Evolutionary conservation across 2,888 invertebrate genomes (phyloP).

Genomic region (Polietes domitor): DNA sequence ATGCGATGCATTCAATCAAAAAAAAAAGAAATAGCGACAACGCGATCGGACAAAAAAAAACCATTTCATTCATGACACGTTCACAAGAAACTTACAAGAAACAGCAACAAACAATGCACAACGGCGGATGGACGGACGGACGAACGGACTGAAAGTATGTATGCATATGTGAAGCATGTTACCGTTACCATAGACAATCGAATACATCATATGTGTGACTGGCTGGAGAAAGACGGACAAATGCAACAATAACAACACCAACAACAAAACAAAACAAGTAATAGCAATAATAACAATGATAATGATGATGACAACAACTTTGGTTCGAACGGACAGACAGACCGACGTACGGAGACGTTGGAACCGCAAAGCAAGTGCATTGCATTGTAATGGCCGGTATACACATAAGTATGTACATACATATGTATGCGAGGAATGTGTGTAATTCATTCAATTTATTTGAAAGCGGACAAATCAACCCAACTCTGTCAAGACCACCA

Average conservation of each 20-base stretch:
- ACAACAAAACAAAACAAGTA: conserved; percentile 25
- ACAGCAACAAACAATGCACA: background rate
- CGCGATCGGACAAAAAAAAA: conserved; percentile 35
- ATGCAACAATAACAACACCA: conserved; percentile 20
- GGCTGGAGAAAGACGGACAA: conserved; percentile 11
- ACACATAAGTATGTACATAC: background rate
- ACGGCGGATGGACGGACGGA: conserved; percentile 17
- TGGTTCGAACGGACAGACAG: background rate
- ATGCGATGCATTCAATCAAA: conserved; percentile 37
- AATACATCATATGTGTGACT: conserved; percentile 18
- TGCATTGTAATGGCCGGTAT: background rate
- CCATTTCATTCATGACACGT: conserved; percentile 64
- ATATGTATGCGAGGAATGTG: background rate
- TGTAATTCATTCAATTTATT: conserved; percentile 56
- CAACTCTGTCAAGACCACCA: conserved; percentile 5
- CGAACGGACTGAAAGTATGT: background rate
- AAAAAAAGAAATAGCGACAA: background rate
- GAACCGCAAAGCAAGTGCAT: conserved; percentile 40
- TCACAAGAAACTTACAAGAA: conserved; percentile 27
- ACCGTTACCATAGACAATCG: conserved; percentile 9
- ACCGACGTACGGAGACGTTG: background rate
- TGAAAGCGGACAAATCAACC: conserved; percentile 33
- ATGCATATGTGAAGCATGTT: conserved; percentile 22
- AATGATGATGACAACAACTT: conserved; percentile 5
- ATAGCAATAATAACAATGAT: conserved; percentile 8